Percentiles rank a stretch among this genome's conserved stretches.
Conservation (phyloP, 2,888 invertebrate species). For the Antitype chi region DNA sequence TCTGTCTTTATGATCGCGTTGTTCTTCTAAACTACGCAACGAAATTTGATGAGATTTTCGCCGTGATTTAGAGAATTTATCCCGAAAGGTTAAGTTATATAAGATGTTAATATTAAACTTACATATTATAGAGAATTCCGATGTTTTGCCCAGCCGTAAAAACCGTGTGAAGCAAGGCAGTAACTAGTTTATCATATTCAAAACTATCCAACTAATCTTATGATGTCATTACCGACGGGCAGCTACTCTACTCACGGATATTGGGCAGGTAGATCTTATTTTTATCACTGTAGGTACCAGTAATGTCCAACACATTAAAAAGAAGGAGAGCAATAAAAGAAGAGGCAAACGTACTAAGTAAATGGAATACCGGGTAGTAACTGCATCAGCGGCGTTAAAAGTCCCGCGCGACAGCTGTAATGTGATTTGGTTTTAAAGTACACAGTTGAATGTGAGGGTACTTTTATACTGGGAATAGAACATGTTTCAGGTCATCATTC, state of each 20-base stretch:
- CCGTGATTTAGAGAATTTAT: neutral
- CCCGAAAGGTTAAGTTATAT: neutral
- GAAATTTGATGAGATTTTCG: neutral
- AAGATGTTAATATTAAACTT: neutral
- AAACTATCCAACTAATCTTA: neutral
- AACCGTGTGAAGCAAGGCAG: neutral
- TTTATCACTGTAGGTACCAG: constrained; percentile 16
- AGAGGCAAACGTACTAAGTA: constrained; percentile 18
- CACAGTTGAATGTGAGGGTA: constrained; percentile 25
- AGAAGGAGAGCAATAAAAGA: constrained; percentile 17
- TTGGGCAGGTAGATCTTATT: neutral
- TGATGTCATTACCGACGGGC: neutral
- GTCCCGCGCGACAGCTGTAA: constrained; percentile 31
- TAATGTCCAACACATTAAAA: constrained; percentile 18
- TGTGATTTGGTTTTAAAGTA: constrained; percentile 43
- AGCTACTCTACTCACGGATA: neutral
- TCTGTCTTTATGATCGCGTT: neutral
- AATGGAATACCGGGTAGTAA: constrained; percentile 43
- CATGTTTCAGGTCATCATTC: neutral
- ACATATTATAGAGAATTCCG: neutral
- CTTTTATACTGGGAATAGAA: constrained; percentile 14
- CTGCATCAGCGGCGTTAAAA: constrained; percentile 33
- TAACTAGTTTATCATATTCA: neutral
- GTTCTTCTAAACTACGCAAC: neutral
- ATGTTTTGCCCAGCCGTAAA: neutral